phyloP scores from a whole-genome alignment of 1,140 invertebrate species.

The Trinorchestia longiramus region DNA sequence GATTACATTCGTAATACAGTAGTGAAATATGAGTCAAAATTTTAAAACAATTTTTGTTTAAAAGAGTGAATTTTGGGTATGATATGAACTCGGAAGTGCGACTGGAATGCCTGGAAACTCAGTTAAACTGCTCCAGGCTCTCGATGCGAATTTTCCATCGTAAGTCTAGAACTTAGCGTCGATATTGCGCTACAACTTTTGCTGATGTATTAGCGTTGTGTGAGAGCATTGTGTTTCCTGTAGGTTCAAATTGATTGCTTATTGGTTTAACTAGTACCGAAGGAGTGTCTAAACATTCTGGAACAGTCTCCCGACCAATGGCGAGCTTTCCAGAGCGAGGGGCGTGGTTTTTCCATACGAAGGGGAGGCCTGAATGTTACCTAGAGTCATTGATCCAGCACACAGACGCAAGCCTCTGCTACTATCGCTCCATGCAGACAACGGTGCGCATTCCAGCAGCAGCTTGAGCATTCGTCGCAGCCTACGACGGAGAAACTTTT shows the following conservation, averaged over 20 bases:
- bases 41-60: background rate
- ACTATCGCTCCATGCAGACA: background rate
- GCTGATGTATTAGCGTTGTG: slow-evolving; percentile 53
- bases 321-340: background rate
- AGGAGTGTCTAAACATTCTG: slow-evolving; percentile 55
- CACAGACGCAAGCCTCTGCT: slow-evolving; percentile 42
- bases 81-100: background rate
- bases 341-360: slow-evolving; percentile 29
- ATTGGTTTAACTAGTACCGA: slow-evolving; percentile 54
- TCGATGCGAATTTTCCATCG: slow-evolving; percentile 42
- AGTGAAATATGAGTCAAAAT: background rate
- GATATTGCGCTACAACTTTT: slow-evolving; percentile 54
- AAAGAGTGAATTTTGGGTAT: background rate
- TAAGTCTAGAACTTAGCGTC: slow-evolving; percentile 29
- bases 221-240: slow-evolving; percentile 53
- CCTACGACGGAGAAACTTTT: background rate
- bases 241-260: slow-evolving; percentile 47
- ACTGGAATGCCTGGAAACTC: slow-evolving; percentile 52
- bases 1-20: background rate
- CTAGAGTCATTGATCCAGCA: slow-evolving; percentile 23
- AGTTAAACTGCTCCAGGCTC: slow-evolving; percentile 1
- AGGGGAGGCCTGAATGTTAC: slow-evolving; percentile 29
- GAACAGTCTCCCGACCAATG: slow-evolving; percentile 50
- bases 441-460: background rate
- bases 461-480: background rate